Base-by-base conservation (phyloP, 2,888 invertebrate species). In the Cyclophora albipunctata region DNA sequence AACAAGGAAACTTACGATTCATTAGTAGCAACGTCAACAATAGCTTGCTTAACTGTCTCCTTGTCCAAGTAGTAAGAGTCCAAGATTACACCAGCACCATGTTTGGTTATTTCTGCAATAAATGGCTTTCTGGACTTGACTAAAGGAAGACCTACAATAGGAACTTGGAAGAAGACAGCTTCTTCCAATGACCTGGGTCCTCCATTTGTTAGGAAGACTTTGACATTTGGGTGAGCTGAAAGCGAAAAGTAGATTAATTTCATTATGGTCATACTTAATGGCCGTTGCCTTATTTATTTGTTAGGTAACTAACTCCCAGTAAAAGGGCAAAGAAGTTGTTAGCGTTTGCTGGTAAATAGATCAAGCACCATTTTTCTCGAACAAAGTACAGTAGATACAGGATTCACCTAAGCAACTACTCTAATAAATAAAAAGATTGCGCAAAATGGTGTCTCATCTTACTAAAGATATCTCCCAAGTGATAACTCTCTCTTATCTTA, bases 121-220 rank as follows among this genome's bases (percentile, higher is more conserved):
- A 84, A 86, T 7, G 78, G 70, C 59, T 71, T 82, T 52, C 79
- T 76, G 3, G 83, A 76, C 45, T 69, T 77, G 4, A 84, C 57
- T 7, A 79, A 63, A 3, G 88, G 88, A 4, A 88, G 66, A 3
- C 86, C 88, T 7, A 88, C 63, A 34, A 87, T 78, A 3, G 88
- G 88, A 2, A 84, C 81, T 65, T 73, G 68, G 55, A 83, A 86
- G 56, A 78, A 87, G 2, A 88, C 50, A 0, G 88, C 85, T 68
- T 88, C 88, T 67, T 88, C 88, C 5, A 88, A 62, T n/a, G 88
- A 87, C 2, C 88, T 75, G 3, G 76, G 57, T 6, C 88, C 88
- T 43, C 88, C 88, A 48, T 84, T 79, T 0, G 87, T 87, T 46
- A 88, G 73, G 53, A 88, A 86, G 0, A 73, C 84, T 64, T 82